Evolutionary conservation across 2,888 invertebrate genomes (phyloP), one percentile per base, ranked within the genome.

Genomic region (Scrobipalpa atriplicella): DNA sequence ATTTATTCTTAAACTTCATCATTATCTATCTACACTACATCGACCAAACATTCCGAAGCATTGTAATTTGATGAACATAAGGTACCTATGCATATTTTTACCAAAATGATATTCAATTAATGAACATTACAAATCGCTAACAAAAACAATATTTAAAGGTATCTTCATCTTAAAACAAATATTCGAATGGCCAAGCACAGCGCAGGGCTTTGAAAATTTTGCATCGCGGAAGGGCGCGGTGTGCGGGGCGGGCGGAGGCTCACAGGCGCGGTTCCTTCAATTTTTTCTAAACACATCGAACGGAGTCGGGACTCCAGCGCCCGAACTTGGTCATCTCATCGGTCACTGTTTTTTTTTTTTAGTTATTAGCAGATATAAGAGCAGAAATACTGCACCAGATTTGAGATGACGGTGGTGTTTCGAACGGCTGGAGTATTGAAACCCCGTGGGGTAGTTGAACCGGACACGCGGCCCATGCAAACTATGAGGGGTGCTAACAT

Each of bases 401-500:
- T 21, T 3, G 13, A 21, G 21, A 6, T 10, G 19, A 29, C 54
- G 11, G 5, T 13, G 11, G 5, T 13, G 13, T 21, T 21, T 19
- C 1, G 11, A 56, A 52, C n/a, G 9, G 1, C 1, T 21, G 21
- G 54, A 13, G 21, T 1, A 6, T 21, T 19, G 10, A 29, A 9
- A 13, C 21, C 52, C 7, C 21, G 58, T 29, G n/a, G 71, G 66
- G 68, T 70, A 71, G 75, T 63, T 51, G 70, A 38, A 38, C 58
- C 78, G 85, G 84, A 82, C 85, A 81, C 78, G 75, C 75, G 82
- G 80, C 76, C 85, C 90, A 92, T 92, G 92, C 92, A 92, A 92
- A 92, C 91, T 91, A 91, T 89, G 87, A 87, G 88, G 90, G 90
- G 89, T 82, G 85, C 79, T 73, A 79, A 77, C 83, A 92, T 91